phyloP scores from a whole-genome alignment of 37 sponge, comb jelly and placozoan species.

The Oopsacas minuta region DNA sequence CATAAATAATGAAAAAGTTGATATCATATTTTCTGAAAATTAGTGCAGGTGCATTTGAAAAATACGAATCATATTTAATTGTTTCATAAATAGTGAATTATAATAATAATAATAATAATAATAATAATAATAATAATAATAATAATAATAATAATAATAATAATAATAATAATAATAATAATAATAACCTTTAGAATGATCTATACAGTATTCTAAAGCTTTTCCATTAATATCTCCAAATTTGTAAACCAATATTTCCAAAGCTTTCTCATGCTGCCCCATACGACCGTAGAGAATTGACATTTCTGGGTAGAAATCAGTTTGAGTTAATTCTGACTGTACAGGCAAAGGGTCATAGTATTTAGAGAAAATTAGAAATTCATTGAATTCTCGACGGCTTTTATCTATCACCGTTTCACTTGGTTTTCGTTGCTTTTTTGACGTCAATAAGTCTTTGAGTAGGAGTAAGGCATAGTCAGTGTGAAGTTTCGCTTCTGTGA shows the following conservation, averaged over 20 bases:
- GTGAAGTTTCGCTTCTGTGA: background rate
- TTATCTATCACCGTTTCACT: background rate
- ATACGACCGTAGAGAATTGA: conserved; percentile 25
- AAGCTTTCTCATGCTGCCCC: conserved; percentile 68
- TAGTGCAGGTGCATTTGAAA: no score
- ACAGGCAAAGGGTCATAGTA: conserved; percentile 15
- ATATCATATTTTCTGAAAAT: no score
- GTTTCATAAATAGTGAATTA: no score
- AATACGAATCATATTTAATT: no score
- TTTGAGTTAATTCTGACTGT: background rate
- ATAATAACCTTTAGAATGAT: conserved; percentile 41
- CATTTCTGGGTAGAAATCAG: background rate
- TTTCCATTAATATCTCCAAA: conserved; percentile 32
- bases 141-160: no score
- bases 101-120: no score
- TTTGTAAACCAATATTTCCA: conserved; percentile 39
- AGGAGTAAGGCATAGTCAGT: background rate
- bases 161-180: no score
- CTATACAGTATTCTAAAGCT: conserved; percentile 41
- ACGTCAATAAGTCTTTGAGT: background rate
- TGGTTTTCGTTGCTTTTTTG: background rate
- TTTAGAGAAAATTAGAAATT: background rate
- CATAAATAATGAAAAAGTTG: no score
- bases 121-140: no score
- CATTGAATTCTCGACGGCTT: background rate